Evolutionary conservation across 2,113 vertebrate species (phyloP), one percentile per base, ranked within the genome.

Genomic region (Archilochus colubris): DNA sequence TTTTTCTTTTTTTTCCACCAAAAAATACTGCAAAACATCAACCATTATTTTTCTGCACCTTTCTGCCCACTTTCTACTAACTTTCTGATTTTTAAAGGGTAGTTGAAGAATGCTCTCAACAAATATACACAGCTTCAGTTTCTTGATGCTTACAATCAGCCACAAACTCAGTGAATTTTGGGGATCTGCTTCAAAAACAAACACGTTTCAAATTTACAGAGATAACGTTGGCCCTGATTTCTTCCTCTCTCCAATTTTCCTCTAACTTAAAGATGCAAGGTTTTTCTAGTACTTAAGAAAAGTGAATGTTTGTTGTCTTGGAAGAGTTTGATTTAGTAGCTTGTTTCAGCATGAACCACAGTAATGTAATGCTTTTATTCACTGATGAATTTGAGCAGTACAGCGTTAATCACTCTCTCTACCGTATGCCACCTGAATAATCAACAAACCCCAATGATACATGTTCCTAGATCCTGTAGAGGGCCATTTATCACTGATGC

Each of bases 351-450:
- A 6, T 44, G 81, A 93, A 75, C 66, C 77, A 72, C 72, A 36
- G 62, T 88, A 92, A 95, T 93, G 28, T 78, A 96, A 94, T 73
- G 91, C 69, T 84, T 94, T 89, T 91, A 89, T 96, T 93, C 73
- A 28, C 86, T 96, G 95, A 96, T 96, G 89, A 96, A 97, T 96
- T 95, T 95, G 94, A 95, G 87, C 62, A 92, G 68, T 57, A 72
- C 68, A 93, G 77, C 50, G 88, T 96, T 97, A 95, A 97, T 97
- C 96, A 97, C 85, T 76, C 93, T 94, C 94, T 48, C 89, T 70
- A 93, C 91, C 68, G 55, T 97, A 96, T 95, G 96, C 86, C 96
- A 96, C 86, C 78, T 94, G 96, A 96, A 95, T 97, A 97, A 97
- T 96, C 94, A 96, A 62, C 94, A 96, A 89, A 89, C 69, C 68